Percentiles rank a stretch among this genome's conserved stretches.
Conservation (phyloP, 1,140 invertebrate species). For the Caenorhabditis remanei region DNA sequence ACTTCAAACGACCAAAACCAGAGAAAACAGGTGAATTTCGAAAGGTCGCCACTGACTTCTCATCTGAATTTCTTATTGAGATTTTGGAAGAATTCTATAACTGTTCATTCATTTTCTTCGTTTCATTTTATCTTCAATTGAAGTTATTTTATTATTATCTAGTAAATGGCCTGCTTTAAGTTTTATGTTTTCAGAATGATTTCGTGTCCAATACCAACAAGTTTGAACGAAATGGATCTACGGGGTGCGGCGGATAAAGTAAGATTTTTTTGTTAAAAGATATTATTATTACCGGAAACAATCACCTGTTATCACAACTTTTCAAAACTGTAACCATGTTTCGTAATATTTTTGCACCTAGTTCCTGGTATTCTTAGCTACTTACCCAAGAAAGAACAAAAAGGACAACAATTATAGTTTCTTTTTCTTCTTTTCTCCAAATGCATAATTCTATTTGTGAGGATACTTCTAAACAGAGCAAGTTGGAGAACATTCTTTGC, state of each 20-base stretch:
- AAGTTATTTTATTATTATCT: no score
- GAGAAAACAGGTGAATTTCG: conserved; percentile 17
- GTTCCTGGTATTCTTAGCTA: neutral
- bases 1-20: neutral
- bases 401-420: neutral
- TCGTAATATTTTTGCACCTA: no score
- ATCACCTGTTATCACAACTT: neutral
- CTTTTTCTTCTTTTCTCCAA: neutral
- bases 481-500: conserved; percentile 7
- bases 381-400: neutral
- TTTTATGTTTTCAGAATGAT: conserved; percentile 2
- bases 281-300: neutral
- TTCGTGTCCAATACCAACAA: conserved; percentile 10
- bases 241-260: conserved; percentile 14
- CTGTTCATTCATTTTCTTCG: neutral
- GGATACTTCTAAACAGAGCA: neutral
- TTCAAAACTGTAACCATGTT: no score
- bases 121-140: no score
- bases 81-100: neutral
- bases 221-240: neutral
- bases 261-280: neutral
- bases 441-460: neutral
- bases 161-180: no score
- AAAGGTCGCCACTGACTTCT: neutral
- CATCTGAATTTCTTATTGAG: neutral